phyloP scores from a whole-genome alignment of 2,888 invertebrate genomes.

The Panopea generosa region DNA sequence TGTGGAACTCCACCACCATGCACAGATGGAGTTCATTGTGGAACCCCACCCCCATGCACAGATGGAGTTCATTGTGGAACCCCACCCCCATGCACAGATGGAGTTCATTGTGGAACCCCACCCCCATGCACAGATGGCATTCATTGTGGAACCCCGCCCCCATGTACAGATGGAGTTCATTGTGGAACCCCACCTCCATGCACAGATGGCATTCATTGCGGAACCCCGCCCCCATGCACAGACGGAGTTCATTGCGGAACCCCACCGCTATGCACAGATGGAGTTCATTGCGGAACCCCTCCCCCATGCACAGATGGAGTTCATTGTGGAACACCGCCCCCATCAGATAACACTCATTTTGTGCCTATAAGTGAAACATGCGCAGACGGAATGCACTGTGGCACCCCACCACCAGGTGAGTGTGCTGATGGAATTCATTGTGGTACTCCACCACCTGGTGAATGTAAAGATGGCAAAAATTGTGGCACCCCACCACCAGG shows the following conservation, averaged over 20 bases:
- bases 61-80: constrained; percentile 69
- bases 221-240: constrained; percentile 42
- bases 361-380: constrained; percentile 37
- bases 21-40: constrained; percentile 60
- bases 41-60: constrained; percentile 48
- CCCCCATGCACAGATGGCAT: constrained; percentile 52
- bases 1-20: constrained; percentile 66
- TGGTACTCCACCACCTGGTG: constrained; percentile 59
- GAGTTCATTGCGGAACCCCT: constrained; percentile 47
- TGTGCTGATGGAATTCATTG: constrained; percentile 61
- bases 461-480: constrained; percentile 49
- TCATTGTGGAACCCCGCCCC: constrained; percentile 59
- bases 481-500: constrained; percentile 55
- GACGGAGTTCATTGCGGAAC: constrained; percentile 68
- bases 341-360: constrained; percentile 44
- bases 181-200: constrained; percentile 61
- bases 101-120: constrained; percentile 61
- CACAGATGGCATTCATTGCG: constrained; percentile 50
- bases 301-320: constrained; percentile 60
- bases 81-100: constrained; percentile 58
- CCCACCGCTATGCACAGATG: constrained; percentile 38
- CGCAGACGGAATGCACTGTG: constrained; percentile 52
- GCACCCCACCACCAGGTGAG: constrained; percentile 50
- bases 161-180: constrained; percentile 55
- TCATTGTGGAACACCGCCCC: constrained; percentile 59